Conservation (phyloP, 2,797 vertebrate species). For the Sebastes kiyomatsui region DNA sequence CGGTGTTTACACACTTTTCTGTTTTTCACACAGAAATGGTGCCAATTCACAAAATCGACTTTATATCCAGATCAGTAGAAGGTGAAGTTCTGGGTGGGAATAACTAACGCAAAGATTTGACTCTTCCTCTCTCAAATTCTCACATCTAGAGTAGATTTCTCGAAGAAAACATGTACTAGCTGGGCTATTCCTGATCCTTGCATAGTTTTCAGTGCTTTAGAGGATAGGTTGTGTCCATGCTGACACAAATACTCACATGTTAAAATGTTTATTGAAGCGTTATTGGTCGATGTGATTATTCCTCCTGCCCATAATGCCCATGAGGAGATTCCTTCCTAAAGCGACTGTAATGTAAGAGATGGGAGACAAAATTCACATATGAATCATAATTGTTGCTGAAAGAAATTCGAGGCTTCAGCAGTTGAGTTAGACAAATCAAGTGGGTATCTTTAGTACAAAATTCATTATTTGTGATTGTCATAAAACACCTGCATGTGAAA, state of each 20-base stretch:
- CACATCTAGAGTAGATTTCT: neutral
- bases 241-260: neutral
- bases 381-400: neutral
- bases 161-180: neutral
- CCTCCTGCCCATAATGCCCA: neutral
- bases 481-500: neutral
- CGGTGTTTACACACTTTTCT: constrained; percentile 6
- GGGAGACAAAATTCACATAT: neutral
- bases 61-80: neutral
- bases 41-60: constrained; percentile 4
- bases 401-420: neutral
- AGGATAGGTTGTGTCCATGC: neutral
- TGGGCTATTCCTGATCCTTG: neutral
- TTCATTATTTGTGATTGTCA: neutral
- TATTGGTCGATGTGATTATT: accelerated
- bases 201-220: neutral
- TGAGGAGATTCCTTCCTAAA: neutral
- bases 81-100: neutral
- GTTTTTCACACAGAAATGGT: constrained; percentile 16
- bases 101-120: neutral
- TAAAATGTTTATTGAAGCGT: neutral
- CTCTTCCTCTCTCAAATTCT: neutral
- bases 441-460: neutral
- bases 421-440: neutral
- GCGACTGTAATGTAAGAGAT: neutral